Evolutionary conservation across 2,113 vertebrate genomes (phyloP).

Genomic region (Pedionomus torquatus): DNA sequence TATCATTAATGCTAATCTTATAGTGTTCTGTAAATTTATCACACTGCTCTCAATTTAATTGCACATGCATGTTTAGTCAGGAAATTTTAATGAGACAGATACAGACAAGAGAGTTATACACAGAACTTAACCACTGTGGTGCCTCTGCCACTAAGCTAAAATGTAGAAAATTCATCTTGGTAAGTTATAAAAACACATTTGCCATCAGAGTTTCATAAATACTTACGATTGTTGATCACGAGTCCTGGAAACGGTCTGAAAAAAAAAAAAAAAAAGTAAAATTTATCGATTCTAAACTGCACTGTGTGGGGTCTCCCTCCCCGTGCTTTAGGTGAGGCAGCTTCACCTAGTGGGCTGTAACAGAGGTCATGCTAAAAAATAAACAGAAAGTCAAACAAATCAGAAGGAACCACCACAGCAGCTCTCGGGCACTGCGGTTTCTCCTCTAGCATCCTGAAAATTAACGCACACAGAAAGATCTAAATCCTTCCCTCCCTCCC

Average conservation of each 20-base stretch:
- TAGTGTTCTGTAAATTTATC: not conserved
- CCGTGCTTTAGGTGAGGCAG: too few relatives aligned
- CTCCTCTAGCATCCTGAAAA: not conserved
- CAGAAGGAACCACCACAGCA: not conserved
- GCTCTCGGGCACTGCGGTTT: not conserved
- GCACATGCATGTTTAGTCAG: not conserved
- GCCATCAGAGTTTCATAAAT: not conserved
- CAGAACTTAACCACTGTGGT: not conserved
- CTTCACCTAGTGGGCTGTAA: not conserved
- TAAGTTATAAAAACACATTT: not conserved
- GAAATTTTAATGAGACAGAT: not conserved
- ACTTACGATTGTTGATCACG: conserved; percentile 73
- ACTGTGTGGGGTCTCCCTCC: not conserved
- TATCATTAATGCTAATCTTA: not conserved
- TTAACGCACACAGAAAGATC: not conserved
- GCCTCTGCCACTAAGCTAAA: not conserved
- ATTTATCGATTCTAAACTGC: not conserved
- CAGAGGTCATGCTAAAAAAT: not conserved
- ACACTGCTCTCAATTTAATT: not conserved
- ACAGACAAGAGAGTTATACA: not conserved
- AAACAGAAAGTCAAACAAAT: not conserved
- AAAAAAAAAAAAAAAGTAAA: not conserved
- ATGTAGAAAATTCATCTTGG: rapidly evolving
- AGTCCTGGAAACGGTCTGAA: conserved; percentile 73
- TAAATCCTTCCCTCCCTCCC: not conserved